These are phyloP conservation scores for Thaumetopoea pityocampa DNA, from an alignment of 1,140 invertebrate genomes.

Conservation along the genomic window DNA sequence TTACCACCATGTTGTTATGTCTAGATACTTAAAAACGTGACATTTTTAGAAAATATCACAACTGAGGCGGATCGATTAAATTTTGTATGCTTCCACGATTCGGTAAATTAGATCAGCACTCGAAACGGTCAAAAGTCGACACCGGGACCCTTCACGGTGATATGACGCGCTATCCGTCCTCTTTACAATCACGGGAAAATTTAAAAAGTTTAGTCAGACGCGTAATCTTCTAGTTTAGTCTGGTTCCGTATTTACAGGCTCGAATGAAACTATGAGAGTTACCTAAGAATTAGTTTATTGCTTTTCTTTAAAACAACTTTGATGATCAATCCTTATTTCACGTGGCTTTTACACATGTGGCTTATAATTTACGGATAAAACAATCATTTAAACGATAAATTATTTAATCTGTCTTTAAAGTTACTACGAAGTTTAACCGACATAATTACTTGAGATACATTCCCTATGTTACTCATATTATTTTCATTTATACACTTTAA, in stretches of 20 bases:
- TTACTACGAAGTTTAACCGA: too few relatives aligned
- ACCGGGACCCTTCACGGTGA: constrained; percentile 53
- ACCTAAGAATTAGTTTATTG: too few relatives aligned
- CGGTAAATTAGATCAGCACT: constrained; percentile 69
- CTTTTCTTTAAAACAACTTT: too few relatives aligned
- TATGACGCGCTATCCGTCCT: constrained; percentile 49
- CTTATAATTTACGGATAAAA: too few relatives aligned
- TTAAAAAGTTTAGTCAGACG: constrained; percentile 42
- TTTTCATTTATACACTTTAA: too few relatives aligned
- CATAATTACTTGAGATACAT: too few relatives aligned
- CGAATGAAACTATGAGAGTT: too few relatives aligned
- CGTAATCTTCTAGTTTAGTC: constrained; percentile 6
- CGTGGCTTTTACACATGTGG: too few relatives aligned
- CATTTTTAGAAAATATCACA: constrained; percentile 22
- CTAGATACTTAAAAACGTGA: constrained; percentile 14
- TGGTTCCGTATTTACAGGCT: constrained; percentile 30
- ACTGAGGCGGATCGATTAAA: constrained; percentile 53
- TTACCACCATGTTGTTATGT: constrained; percentile 1
- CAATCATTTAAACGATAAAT: too few relatives aligned
- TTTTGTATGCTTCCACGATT: constrained; percentile 67
- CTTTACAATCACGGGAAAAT: constrained; percentile 53
- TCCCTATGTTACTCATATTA: too few relatives aligned
- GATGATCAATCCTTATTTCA: too few relatives aligned
- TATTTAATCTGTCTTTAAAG: too few relatives aligned
- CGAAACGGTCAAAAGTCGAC: constrained; percentile 69